These are phyloP conservation scores for Xiphydria camelus DNA, from an alignment of 2,888 invertebrate genomes.

Conservation along the genomic window DNA sequence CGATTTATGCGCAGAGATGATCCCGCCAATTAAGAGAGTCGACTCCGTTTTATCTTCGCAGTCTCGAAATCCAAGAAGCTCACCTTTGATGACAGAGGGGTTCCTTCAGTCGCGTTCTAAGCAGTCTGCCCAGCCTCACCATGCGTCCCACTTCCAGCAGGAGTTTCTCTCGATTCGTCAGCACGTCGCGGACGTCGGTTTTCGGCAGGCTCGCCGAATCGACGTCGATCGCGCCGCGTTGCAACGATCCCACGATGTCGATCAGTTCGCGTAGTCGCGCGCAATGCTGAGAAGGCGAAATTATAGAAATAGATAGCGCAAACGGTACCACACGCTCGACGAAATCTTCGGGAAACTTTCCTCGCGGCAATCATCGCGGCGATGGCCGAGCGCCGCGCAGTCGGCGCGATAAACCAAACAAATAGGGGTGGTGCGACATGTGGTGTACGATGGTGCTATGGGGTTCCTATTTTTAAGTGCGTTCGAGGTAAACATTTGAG, in stretches of 20 bases:
- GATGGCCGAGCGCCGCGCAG: no score
- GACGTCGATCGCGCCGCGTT: conserved; percentile 1
- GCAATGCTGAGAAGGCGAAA: conserved; percentile 59
- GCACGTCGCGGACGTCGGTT: conserved; percentile 60
- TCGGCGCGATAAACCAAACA: conserved; percentile 2
- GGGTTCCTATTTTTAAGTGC: background rate
- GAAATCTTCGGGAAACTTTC: no score
- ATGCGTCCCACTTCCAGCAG: conserved; percentile 73
- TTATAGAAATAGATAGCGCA: background rate
- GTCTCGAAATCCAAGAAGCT: no score
- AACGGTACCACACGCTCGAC: no score
- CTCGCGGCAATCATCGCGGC: no score
- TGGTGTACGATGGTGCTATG: background rate
- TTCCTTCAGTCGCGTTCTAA: conserved; percentile 69
- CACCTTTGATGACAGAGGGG: conserved; percentile 59
- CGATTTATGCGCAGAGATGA: no score
- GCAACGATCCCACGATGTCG: conserved; percentile 56
- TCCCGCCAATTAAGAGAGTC: background rate
- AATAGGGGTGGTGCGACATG: conserved; percentile 3
- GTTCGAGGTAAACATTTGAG: background rate
- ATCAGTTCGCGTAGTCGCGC: conserved; percentile 65
- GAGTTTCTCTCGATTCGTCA: conserved; percentile 66
- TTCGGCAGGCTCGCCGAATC: background rate
- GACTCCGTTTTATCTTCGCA: background rate
- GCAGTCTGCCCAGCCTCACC: conserved; percentile 70